Base-by-base conservation (phyloP, 2,113 vertebrate genomes). In the Saimiri boliviensis region DNA sequence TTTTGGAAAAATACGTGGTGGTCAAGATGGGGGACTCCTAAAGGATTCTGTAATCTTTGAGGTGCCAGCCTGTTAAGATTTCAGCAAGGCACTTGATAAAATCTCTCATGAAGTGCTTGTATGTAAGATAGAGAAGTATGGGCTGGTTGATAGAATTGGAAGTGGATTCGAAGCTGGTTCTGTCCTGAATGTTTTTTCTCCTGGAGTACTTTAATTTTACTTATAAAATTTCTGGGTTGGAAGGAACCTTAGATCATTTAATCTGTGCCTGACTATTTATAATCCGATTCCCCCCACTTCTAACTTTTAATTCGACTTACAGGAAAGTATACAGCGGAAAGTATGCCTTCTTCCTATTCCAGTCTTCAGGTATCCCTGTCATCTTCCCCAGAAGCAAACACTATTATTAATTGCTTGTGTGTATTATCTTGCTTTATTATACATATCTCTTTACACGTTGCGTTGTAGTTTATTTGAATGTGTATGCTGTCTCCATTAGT, bases 61-160 rank as follows among this genome's bases (percentile, higher is more conserved):
- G 52, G 47, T 87, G 83, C 86, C 82, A 95, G 1, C 27, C 79
- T 91, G 95, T 88, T 93, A 92, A 93, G 66, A 93, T 94, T 95
- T 96, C 42, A 90, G 71, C 63, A 94, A 87, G 58, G 66, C 66
- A 66, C 52, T 96, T 94, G 89, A 95, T 88, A 81, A 88, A 93
- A 96, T 95, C 77, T 88, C 81, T 97, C 45, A 52, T 91, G 82
- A 87, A 71, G 42, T 85, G 27, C 84, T 92, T 94, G 63, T 81
- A 84, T 17, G 19, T 80, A 88, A 82, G 70, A 84, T 95, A 42
- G 84, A 92, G 74, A 94, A 94, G 77, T 94, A n/a, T 94, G 63
- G 80, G 54, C 81, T 81, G 56, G 74, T 82, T 84, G 89, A 76
- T 79, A 88, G 54, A 70, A 37, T n/a, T 91, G 83, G 35, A 70